A percentile compares a stretch with the other conserved stretches of the same genome.
phyloP scores from a whole-genome alignment of 2,113 vertebrate species.

The Leptosomus discolor region DNA sequence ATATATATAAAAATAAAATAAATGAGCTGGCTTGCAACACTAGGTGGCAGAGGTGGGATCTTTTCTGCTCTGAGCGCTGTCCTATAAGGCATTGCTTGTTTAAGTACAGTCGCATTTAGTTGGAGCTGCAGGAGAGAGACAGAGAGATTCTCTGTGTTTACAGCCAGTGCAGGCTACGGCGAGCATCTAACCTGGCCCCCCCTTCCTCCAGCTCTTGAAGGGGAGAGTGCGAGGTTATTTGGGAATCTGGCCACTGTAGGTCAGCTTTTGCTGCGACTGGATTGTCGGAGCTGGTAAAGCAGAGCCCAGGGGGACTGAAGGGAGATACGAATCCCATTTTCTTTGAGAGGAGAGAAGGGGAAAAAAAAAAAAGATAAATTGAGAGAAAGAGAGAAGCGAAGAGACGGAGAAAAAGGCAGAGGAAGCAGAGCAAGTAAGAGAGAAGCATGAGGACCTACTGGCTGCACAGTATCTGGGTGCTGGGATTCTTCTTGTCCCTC shows the following conservation, averaged over 20 bases:
- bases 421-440: conserved; percentile 36
- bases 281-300: conserved; percentile 63
- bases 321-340: conserved; percentile 39
- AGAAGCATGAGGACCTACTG: conserved; percentile 84
- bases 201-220: conserved; percentile 40
- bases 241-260: conserved; percentile 50
- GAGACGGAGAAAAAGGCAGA: conserved; percentile 56
- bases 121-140: conserved; percentile 82
- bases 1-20: conserved; percentile 28
- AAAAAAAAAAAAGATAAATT: background rate
- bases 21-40: conserved; percentile 62
- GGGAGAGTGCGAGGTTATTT: conserved; percentile 47
- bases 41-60: conserved; percentile 82
- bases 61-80: conserved; percentile 68
- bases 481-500: conserved; percentile 83
- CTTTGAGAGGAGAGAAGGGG: background rate
- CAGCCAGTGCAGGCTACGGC: conserved; percentile 50
- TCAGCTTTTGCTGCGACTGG: conserved; percentile 55
- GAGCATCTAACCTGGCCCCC: conserved; percentile 52
- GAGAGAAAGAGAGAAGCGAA: conserved; percentile 5
- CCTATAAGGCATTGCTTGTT: conserved; percentile 84
- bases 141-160: conserved; percentile 70
- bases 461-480: conserved; percentile 84
- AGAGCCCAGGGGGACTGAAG: conserved; percentile 59
- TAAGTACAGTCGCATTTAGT: conserved; percentile 86